Evolutionary conservation across 2,888 invertebrate genomes (phyloP), one percentile per base, ranked within the genome.

Genomic region (Apeira syringaria): DNA sequence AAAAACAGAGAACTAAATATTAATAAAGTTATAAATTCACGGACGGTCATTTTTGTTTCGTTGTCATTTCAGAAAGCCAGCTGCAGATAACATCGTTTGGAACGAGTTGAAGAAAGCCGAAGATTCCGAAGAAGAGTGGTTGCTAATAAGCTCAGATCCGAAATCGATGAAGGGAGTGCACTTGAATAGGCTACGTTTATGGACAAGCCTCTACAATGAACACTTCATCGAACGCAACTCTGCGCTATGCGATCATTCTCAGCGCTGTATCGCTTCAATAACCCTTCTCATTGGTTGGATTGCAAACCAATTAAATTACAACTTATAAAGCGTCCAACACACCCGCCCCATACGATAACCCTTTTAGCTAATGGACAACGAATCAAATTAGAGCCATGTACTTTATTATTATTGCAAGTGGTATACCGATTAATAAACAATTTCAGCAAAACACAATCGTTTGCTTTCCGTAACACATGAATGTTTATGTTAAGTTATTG

Each of bases 141-240:
- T 86, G n/a, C 64, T 66, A 1, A 79, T 85, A 15, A 64, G 50
- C 2, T 34, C 47, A 0, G 46, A 61, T 11, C 41, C 63, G 1
- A 38, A 24, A 5, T 12, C 53, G 20, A 36, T 36, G 34, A 59
- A 32, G 5, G 82, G 82, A 1, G 24, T 80, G 5, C 78, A 84
- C 50, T 29, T 58, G 18, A 55, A 66, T 2, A 71, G 86, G 0
- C 51, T 83, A 37, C 42, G 47, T 2, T 55, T 82, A 2, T 86
- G 85, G 85, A 72, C 72, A 1, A 62, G 71, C 2, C 64, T 86
- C 8, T 85, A 85, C 56, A 34, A 67, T n/a, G 48, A 69, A 1
- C 59, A 82, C 57, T 86, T 73, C 47, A 58, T 84, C 24, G 84
- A 84, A 5, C 58, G 41, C 12, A 80, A 57, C 48, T 40, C 40